Percentiles rank a stretch among this genome's conserved stretches.
phyloP scores from a whole-genome alignment of 2,888 invertebrate species.

The Cosmia trapezina region DNA sequence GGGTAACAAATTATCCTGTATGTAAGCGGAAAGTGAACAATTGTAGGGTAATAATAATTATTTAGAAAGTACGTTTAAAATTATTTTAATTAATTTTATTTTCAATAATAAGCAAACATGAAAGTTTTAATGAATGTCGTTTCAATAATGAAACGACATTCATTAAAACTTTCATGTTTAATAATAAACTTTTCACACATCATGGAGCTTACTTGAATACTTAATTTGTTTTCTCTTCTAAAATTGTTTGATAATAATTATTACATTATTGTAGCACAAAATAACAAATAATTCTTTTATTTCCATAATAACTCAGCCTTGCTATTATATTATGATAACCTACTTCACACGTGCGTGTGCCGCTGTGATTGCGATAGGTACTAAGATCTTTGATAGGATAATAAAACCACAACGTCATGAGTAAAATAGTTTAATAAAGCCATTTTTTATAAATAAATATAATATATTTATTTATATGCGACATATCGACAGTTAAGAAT shows the following conservation, averaged over 20 bases:
- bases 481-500: too few relatives aligned
- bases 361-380: conserved; percentile 1
- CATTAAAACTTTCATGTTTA: too few relatives aligned
- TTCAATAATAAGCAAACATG: conserved; percentile 31
- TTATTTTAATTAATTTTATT: conserved; percentile 41
- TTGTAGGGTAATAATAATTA: conserved; percentile 54
- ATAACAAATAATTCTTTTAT: conserved; percentile 52
- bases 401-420: conserved; percentile 38
- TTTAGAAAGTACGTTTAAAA: conserved; percentile 50
- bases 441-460: conserved; percentile 11
- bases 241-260: conserved; percentile 50
- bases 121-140: conserved; percentile 32
- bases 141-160: too few relatives aligned
- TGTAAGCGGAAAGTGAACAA: conserved; percentile 65
- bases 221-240: conserved; percentile 48
- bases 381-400: conserved; percentile 12
- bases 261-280: conserved; percentile 57
- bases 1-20: conserved; percentile 68
- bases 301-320: conserved; percentile 29
- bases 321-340: conserved; percentile 37
- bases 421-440: conserved; percentile 38
- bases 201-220: conserved; percentile 53
- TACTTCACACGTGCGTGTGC: conserved; percentile 25
- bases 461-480: too few relatives aligned
- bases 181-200: conserved; percentile 45